These are phyloP conservation scores for Etheostoma spectabile DNA, from an alignment of 2,113 vertebrate species.

Conservation along the genomic window DNA sequence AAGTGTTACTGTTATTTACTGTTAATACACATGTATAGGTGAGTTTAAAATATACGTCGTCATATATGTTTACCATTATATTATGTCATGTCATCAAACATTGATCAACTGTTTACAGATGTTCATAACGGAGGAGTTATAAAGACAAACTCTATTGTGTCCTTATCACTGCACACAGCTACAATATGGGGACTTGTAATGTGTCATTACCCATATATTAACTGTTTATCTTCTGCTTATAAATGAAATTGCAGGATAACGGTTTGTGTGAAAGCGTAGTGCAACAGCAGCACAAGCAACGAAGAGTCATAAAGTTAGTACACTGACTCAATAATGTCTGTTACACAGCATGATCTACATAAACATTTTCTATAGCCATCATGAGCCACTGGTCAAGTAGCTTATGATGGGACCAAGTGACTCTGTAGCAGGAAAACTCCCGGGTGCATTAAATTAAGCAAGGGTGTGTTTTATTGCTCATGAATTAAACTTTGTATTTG, in stretches of 20 bases:
- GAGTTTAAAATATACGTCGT: too few species aligned
- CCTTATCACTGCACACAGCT: too few species aligned
- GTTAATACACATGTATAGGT: too few species aligned
- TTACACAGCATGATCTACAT: not conserved
- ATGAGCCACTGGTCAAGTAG: not conserved
- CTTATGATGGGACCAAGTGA: not conserved
- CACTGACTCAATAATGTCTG: not conserved
- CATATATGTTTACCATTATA: not conserved
- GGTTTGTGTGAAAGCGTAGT: not conserved
- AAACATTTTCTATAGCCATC: not conserved
- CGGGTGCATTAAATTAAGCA: too few species aligned
- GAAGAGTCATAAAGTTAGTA: not conserved
- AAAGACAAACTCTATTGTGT: too few species aligned
- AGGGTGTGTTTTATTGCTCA: not conserved
- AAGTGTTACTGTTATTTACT: too few species aligned
- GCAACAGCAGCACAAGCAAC: not conserved
- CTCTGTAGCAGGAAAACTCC: not conserved
- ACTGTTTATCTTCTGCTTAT: too few species aligned
- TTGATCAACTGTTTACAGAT: not conserved
- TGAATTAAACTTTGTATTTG: not conserved
- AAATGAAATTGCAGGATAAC: not conserved
- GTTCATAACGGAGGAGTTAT: not conserved
- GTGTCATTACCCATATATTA: too few species aligned
- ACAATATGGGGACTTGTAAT: too few species aligned
- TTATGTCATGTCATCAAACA: not conserved